Evolutionary conservation across 2,888 invertebrate genomes (phyloP), one percentile per base, ranked within the genome.

Genomic region (Cecidostiba fungosa): DNA sequence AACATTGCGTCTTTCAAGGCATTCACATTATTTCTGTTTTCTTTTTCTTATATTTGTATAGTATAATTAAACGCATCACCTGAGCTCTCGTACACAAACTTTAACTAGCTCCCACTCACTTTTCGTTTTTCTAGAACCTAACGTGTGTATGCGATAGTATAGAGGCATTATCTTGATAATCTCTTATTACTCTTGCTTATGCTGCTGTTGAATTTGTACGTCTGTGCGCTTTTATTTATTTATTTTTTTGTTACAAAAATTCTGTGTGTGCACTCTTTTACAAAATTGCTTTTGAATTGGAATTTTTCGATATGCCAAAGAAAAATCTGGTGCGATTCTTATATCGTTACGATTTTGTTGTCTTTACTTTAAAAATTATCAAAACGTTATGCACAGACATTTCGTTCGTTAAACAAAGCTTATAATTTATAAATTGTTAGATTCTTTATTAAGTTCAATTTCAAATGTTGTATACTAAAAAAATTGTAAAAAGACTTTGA

Each of bases 1-100:
- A 54, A 72, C 83, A 77, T 47, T 83, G 77, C 77, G 54, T 54
- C 23, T 54, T 36, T 78, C 69, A 84, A 84, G 77, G 77, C 83
- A 82, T 82, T 54, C 77, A 23, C 76, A 19, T 77, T 70, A 74
- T 80, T 80, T 54, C n/a, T 50, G 1, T 32, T 32, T 32, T 32
- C 3, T 3, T 32, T 32, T 3, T 3, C 32, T 32, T 32, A 32
- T 43, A 12, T 12, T 10, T 43, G 39, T 43, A 12, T 43, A 43
- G 23, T 59, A 59, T 74, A 66, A 66, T 59, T 26, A 77, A 72
- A 32, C 59, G 59, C 54, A 72, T 83, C 59, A 54, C 54, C 50
- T 43, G 39, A 77, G n/a, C 82, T 70, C 32, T 59, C 12, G 72
- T 66, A 62, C 77, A 66, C 29, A 70, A 78, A 73, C 72, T 78